Evolutionary conservation across 23 tunicate genomes (phyloP), one percentile per base, ranked within the genome.

Genomic region (Ciona savignyi): DNA sequence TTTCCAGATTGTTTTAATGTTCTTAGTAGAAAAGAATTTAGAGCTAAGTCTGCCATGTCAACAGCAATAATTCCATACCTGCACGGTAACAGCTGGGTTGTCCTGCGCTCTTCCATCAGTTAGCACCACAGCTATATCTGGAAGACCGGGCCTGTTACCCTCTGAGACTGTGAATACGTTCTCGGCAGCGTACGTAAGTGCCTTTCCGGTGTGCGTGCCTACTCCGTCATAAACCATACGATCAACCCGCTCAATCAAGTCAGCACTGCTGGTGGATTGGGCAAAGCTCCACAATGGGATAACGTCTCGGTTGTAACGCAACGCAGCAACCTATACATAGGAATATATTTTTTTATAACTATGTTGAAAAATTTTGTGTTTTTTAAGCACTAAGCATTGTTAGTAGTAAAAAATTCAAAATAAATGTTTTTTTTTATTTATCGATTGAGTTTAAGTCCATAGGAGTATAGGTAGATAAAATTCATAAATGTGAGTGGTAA

Each of bases 41-140:
- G n/a, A n/a, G n/a, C n/a, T n/a, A n/a, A n/a, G n/a, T n/a, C n/a
- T n/a, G n/a, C n/a, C n/a, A n/a, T n/a, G n/a, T n/a, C n/a, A n/a
- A n/a, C n/a, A n/a, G n/a, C n/a, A n/a, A n/a, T n/a, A n/a, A n/a
- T n/a, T n/a, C n/a, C n/a, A 15, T 6, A 42, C 56, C 56, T 42
- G 56, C 4, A 74, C 97, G 23, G 78, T 70, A n/a, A 26, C 29
- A 27, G 65, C 92, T 23, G 97, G 86, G 25, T 79, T 65, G 68
- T 91, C 97, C 35, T 91, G 97, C 1, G 97, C 87, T 76, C 79
- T 76, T 30, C 97, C 97, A 35, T 91, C 97, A 28, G 97, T 91
- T 28, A 91, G 62, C 24, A 91, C 91, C 66, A 91, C 62, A 19
- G 84, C 97, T 19, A 85, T n/a, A 66, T 80, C 82, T 1, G 91